phyloP scores from a whole-genome alignment of 92 coral and sea anemone genomes.

The Metridium senile region DNA sequence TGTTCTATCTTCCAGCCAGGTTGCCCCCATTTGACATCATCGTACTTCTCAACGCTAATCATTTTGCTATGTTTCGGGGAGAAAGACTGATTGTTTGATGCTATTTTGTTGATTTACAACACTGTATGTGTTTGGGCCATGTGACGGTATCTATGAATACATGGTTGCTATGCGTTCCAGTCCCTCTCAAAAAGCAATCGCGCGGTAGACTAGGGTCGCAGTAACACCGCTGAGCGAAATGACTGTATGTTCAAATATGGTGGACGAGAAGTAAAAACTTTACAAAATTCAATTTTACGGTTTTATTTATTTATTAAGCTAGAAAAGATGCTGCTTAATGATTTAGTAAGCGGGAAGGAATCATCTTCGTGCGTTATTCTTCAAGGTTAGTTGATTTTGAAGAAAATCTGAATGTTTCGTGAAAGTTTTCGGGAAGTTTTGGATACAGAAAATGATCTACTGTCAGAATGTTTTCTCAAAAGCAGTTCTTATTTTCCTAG shows the following conservation, averaged over 20 bases:
- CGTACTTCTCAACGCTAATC: slow-evolving; percentile 57
- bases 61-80: not conserved
- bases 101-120: not conserved
- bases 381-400: slow-evolving; percentile 60
- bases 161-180: slow-evolving; percentile 53
- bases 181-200: slow-evolving; percentile 10
- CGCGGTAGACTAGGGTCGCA: slow-evolving; percentile 10
- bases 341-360: slow-evolving; percentile 79
- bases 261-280: slow-evolving; percentile 9
- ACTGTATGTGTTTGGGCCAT: slow-evolving; percentile 13
- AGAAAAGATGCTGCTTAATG: slow-evolving; percentile 66
- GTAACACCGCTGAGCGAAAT: slow-evolving; percentile 6
- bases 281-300: not conserved
- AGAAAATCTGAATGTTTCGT: too few relatives aligned
- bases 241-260: slow-evolving; percentile 44
- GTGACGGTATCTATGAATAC: slow-evolving; percentile 54
- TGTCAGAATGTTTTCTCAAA: too few relatives aligned
- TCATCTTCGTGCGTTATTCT: slow-evolving; percentile 64
- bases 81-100: not conserved
- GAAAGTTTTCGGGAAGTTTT: too few relatives aligned
- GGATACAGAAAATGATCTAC: too few relatives aligned
- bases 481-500: too few relatives aligned
- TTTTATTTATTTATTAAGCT: too few relatives aligned
- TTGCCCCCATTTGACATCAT: slow-evolving; percentile 80
- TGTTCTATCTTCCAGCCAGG: slow-evolving; percentile 99